Evolutionary conservation across 2,888 invertebrate species (phyloP), one percentile per base, ranked within the genome.

Genomic region (Dynastes tityus): DNA sequence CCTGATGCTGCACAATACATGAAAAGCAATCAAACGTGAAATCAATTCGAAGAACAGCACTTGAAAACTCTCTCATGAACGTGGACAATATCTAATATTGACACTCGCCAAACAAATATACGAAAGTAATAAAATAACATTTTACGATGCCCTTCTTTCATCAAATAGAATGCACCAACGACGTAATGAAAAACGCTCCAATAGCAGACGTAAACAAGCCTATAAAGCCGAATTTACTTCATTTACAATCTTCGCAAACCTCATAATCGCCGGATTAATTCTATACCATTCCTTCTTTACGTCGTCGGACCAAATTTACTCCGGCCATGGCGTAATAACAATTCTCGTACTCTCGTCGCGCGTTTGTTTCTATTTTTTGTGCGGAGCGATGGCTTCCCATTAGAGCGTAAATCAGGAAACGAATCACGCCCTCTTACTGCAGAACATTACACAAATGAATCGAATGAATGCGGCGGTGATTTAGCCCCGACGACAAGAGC

Each of bases 391-490:
- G 55, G 22, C 51, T 27, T 51, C 27, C 76, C 76, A 55, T 76
- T 65, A 65, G 53, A 70, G 61, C 53, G 58, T 27, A 74, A 74
- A 74, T 68, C 68, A 73, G 40, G 64, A 65, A 61, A 74, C 45
- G 73, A 53, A 76, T 74, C 80, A 78, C 81, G 77, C 79, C 79
- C 76, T 61, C 67, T 67, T 76, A 45, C 74, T 40, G 45, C 53
- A 49, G 71, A 74, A 78, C 78, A 80, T 82, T 80, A 80, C 77
- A 82, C 78, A 80, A 80, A 82, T 79, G 81, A 80, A 80, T 77
- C 65, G 77, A 80, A 79, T 79, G 80, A 81, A 81, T 81, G 81
- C 77, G 61, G 73, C 73, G 80, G 80, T 81, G 82, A 82, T 82
- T 82, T 82, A 79, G 76, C 9, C 45, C 45, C 75, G 76, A 71